Evolutionary conservation across 2,888 invertebrate species (phyloP).

Genomic region (Patella caerulea): DNA sequence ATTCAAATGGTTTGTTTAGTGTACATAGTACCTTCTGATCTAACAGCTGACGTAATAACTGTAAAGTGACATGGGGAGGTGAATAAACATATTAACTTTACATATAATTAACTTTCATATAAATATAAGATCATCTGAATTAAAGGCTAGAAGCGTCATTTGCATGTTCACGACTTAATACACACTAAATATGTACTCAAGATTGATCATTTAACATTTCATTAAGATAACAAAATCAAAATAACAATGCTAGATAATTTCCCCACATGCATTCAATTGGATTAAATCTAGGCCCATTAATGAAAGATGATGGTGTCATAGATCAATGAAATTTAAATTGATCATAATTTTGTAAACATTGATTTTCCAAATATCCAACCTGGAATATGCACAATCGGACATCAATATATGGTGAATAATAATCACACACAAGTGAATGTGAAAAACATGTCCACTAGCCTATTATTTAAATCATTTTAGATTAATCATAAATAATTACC

Average conservation of each 20-base stretch:
- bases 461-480: not conserved
- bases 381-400: no score
- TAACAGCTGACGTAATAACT: constrained; percentile 67
- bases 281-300: not conserved
- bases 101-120: no score
- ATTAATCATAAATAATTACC: constrained; percentile 43
- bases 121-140: not conserved
- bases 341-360: no score
- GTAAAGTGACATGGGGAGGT: constrained; percentile 22
- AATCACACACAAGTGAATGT: not conserved
- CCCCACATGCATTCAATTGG: not conserved
- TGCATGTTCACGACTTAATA: no score
- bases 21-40: constrained; percentile 69
- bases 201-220: no score
- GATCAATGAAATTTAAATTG: not conserved
- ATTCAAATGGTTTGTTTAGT: constrained; percentile 69
- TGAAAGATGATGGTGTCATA: not conserved
- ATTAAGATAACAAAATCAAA: no score
- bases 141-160: not conserved
- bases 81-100: no score
- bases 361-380: no score
- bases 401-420: not conserved
- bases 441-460: not conserved
- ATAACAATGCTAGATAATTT: not conserved
- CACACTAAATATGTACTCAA: no score